phyloP scores from a whole-genome alignment of 2,797 vertebrate genomes.

The Microctenopoma lineatum region DNA sequence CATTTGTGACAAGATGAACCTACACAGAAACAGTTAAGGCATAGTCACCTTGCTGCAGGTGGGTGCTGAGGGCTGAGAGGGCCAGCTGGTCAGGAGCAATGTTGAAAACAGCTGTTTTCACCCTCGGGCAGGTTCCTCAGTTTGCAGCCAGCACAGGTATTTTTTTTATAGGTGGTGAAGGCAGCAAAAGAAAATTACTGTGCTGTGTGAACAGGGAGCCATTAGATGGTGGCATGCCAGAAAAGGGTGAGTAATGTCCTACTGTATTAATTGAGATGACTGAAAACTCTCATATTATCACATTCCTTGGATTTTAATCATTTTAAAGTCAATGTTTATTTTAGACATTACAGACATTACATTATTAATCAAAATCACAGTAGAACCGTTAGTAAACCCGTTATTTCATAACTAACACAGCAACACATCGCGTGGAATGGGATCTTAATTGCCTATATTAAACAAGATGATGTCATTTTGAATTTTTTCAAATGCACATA shows the following conservation, averaged over 20 bases:
- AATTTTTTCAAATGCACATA: too few species aligned
- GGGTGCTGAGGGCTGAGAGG: conserved; percentile 23
- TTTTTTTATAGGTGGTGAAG: conserved; percentile 13
- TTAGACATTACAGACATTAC: not conserved
- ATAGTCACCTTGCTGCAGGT: conserved; percentile 25
- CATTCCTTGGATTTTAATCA: not conserved
- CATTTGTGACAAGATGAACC: conserved; percentile 13
- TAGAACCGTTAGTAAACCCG: too few species aligned
- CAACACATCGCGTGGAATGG: too few species aligned
- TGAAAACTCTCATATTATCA: not conserved
- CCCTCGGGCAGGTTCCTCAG: conserved; percentile 40
- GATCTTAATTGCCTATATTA: too few species aligned
- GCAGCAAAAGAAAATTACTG: conserved; percentile 13
- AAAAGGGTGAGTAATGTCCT: conserved; percentile 6
- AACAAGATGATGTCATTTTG: too few species aligned
- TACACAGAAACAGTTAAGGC: conserved; percentile 22
- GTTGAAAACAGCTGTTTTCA: conserved; percentile 29
- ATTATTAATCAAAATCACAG: too few species aligned
- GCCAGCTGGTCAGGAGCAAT: conserved; percentile 21
- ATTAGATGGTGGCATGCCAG: conserved; percentile 2
- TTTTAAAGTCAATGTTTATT: not conserved
- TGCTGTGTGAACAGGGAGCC: conserved; percentile 25
- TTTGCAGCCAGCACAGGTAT: conserved; percentile 28
- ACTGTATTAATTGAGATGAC: not conserved
- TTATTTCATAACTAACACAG: too few species aligned